Conservation (phyloP, 2,113 vertebrate genomes). For the Chaetops frenatus region DNA sequence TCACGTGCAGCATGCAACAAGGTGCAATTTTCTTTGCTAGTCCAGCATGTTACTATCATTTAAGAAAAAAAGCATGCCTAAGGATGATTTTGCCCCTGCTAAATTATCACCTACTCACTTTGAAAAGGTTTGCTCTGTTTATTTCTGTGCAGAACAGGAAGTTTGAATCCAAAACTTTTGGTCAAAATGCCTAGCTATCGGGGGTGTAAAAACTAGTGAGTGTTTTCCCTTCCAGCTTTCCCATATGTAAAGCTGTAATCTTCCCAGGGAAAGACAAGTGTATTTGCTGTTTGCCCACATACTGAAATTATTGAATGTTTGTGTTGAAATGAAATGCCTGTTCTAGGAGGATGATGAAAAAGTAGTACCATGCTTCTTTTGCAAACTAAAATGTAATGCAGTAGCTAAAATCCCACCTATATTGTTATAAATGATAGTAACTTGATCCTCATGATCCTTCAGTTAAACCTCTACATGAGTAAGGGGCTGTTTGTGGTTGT, state of each 20-base stretch:
- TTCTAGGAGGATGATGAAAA: neutral
- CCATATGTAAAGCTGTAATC: neutral
- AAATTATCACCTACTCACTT: neutral
- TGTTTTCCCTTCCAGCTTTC: neutral
- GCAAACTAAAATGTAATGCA: neutral
- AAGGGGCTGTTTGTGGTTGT: neutral
- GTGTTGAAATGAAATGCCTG: neutral
- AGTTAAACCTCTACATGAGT: neutral
- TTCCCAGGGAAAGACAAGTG: neutral
- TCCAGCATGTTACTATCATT: neutral
- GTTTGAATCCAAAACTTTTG: neutral
- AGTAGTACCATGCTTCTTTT: neutral
- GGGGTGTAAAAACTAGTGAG: neutral
- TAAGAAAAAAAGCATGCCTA: neutral
- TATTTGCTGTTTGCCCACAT: neutral
- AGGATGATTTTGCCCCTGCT: neutral
- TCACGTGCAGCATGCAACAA: neutral
- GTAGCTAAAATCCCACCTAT: neutral
- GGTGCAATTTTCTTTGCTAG: neutral
- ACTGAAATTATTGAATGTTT: neutral
- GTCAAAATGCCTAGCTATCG: neutral
- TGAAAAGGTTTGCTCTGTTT: neutral
- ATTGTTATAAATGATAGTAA: neutral
- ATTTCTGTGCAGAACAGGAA: neutral
- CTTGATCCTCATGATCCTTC: neutral